These are phyloP conservation scores for Siphlonurus alternatus DNA, from an alignment of 2,888 invertebrate species.

Conservation along the genomic window DNA sequence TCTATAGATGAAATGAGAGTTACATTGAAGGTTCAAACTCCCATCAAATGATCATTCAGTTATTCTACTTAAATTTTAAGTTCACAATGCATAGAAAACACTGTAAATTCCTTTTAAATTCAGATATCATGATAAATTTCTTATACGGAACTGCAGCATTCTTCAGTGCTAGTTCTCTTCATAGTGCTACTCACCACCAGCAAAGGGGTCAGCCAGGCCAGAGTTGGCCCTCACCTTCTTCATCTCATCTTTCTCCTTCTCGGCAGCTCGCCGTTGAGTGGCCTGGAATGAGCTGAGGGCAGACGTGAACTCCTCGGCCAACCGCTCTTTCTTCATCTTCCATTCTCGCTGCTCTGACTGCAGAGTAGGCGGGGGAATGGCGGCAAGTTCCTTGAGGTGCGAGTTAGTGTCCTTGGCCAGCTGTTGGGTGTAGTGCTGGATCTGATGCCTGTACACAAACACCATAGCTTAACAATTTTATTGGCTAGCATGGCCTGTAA, in stretches of 20 bases:
- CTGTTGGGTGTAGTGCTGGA: constrained; percentile 89
- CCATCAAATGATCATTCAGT: no score
- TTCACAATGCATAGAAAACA: no score
- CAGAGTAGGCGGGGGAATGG: constrained; percentile 36
- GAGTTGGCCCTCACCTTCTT: constrained; percentile 51
- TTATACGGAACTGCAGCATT: no score
- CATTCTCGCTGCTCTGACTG: constrained; percentile 58
- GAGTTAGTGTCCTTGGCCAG: constrained; percentile 83
- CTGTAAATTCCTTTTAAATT: no score
- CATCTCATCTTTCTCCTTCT: constrained; percentile 81
- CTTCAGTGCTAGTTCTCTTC: no score
- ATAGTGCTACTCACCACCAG: constrained; percentile 25
- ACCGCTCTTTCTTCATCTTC: constrained; percentile 73
- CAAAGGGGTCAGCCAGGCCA: constrained; percentile 37
- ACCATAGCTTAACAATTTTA: neutral
- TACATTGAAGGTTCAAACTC: no score
- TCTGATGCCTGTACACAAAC: constrained; percentile 66
- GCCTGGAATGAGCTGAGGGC: constrained; percentile 77
- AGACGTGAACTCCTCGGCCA: constrained; percentile 82
- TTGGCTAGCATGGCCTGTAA: no score
- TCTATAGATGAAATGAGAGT: no score
- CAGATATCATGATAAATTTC: no score
- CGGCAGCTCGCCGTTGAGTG: constrained; percentile 71
- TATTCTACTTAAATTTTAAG: no score
- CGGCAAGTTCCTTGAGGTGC: constrained; percentile 64